Evolutionary conservation across 2,888 invertebrate species (phyloP), one percentile per base, ranked within the genome.

Genomic region (Ecliptopera silaceata): DNA sequence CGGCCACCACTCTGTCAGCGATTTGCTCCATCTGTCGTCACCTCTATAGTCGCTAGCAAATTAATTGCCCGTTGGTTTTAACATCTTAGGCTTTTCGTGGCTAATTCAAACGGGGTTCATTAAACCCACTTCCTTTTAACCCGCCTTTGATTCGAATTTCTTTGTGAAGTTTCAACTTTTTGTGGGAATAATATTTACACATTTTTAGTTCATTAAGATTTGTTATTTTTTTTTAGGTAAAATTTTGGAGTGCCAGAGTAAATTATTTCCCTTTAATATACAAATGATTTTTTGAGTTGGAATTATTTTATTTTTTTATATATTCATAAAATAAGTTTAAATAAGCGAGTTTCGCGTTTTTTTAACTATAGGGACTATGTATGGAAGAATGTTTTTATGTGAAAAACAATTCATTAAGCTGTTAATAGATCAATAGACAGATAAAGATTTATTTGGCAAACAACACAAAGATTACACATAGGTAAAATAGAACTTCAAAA

Each of bases 71-170:
- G 49, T 53, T 2, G 17, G 15, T 29, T 41, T 10, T 3, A 18
- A 3, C 17, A 13, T 17, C 5, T 29, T 29, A 18, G 22, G 10
- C 77, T 69, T 81, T 79, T 65, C 64, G 61, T 51, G 70, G 77
- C 71, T 77, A 79, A 84, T 82, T 82, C 77, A 70, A 79, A 79
- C 74, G 59, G 52, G 63, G 67, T 75, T 80, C 77, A 80, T 84
- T 82, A 80, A 72, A 70, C 59, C 59, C 15, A 61, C 59, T 71
- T 65, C 63, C 57, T 59, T 51, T 63, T 47, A 56, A 66, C 49
- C 41, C 48, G 39, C 46, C 59, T 65, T 64, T 56, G 62, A 62
- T 59, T 55, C 46, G 32, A 15, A 44, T 46, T 56, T 54, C 56
- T 64, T 58, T 49, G 49, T 46, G 17, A 38, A 54, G 17, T 59